A percentile compares a stretch with the other conserved stretches of the same genome.
phyloP scores from a whole-genome alignment of 2,797 vertebrate species.

The Pseudomugil tenellus region DNA sequence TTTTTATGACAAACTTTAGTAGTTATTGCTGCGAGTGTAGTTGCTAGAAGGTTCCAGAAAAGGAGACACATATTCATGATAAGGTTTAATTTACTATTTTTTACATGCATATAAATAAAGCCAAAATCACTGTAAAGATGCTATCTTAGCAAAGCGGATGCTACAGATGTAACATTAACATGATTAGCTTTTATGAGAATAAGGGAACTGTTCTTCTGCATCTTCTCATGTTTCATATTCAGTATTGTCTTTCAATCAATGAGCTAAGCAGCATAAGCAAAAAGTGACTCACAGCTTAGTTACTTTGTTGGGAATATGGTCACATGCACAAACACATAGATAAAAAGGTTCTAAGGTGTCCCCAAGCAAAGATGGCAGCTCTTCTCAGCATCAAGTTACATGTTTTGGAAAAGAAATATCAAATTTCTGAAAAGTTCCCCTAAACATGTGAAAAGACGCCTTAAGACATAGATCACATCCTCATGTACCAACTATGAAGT shows the following conservation, averaged over 20 bases:
- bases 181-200: neutral
- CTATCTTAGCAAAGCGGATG: neutral
- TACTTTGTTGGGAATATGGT: conserved; percentile 31
- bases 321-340: neutral
- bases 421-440: conserved; percentile 69
- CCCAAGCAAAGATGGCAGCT: conserved; percentile 63
- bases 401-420: conserved; percentile 63
- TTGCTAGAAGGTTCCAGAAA: neutral
- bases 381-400: conserved; percentile 53
- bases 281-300: conserved; percentile 64
- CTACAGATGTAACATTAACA: neutral
- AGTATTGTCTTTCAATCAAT: conserved; percentile 28
- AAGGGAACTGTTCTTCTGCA: neutral
- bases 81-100: neutral
- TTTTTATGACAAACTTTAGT: neutral
- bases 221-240: neutral
- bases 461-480: conserved; percentile 26
- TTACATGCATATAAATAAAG: neutral
- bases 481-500: conserved; percentile 8
- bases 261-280: conserved; percentile 61
- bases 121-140: neutral
- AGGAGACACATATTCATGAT: too few species aligned
- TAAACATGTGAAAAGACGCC: conserved; percentile 48
- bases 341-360: conserved; percentile 51
- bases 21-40: neutral